phyloP scores from a whole-genome alignment of 2,113 vertebrate species.

The Caracal caracal region DNA sequence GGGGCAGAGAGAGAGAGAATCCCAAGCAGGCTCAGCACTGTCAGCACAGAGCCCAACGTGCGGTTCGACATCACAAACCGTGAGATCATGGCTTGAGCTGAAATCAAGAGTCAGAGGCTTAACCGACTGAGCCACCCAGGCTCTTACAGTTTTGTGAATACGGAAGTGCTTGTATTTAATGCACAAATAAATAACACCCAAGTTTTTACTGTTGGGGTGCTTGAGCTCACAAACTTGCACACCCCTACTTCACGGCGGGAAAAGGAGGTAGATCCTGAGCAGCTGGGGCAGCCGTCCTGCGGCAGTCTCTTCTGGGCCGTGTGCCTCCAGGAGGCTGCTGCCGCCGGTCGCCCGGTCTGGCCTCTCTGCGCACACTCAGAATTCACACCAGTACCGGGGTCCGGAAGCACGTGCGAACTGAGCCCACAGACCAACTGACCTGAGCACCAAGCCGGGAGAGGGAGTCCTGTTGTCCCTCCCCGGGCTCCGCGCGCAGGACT shows the following conservation, averaged over 20 bases:
- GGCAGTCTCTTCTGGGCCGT: fast-evolving
- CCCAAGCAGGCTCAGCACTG: too few relatives aligned
- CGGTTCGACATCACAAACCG: too few relatives aligned
- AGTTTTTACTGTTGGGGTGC: not conserved
- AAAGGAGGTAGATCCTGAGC: fast-evolving
- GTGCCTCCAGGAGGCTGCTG: not conserved
- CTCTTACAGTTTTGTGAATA: not conserved
- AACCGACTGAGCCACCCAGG: too few relatives aligned
- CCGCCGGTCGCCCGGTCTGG: too few relatives aligned
- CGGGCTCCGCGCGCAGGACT: not conserved
- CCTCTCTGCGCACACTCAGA: not conserved
- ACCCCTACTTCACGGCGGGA: fast-evolving
- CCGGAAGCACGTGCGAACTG: not conserved
- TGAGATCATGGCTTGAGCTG: too few relatives aligned
- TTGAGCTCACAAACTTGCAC: too few relatives aligned
- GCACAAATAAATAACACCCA: not conserved
- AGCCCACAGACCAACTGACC: not conserved
- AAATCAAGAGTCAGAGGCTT: too few relatives aligned
- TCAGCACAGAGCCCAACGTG: too few relatives aligned
- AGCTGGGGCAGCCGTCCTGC: not conserved
- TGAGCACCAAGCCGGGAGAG: not conserved
- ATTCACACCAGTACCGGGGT: not conserved
- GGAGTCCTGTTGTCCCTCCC: fast-evolving
- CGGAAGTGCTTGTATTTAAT: not conserved
- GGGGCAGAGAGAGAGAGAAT: too few relatives aligned